Evolutionary conservation across 1,140 invertebrate species (phyloP).

Genomic region (Eciton burchellii): DNA sequence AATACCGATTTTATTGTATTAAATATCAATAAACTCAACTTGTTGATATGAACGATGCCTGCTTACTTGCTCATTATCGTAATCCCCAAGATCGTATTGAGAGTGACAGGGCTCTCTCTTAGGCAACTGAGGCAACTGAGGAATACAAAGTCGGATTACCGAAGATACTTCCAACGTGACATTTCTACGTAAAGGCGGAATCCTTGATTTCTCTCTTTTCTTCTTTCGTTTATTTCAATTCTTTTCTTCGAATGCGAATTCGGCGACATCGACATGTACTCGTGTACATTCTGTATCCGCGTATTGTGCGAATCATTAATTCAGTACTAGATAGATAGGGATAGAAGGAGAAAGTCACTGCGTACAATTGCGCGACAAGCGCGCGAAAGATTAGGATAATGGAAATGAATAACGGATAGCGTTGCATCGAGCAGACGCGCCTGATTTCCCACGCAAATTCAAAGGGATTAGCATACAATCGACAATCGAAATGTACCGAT

Average conservation of each 20-base stretch:
- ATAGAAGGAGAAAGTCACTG: neutral
- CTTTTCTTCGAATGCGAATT: conserved; percentile 5
- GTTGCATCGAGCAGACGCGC: neutral
- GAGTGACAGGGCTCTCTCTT: no score
- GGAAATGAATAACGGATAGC: neutral
- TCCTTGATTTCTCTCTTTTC: no score
- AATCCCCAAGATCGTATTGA: no score
- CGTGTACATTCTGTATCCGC: neutral
- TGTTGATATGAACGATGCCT: conserved; percentile 1
- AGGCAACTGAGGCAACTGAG: no score
- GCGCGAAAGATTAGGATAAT: conserved; percentile 31
- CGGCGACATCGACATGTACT: neutral
- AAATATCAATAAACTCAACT: conserved; percentile 14
- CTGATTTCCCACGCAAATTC: conserved; percentile 3
- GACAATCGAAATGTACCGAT: conserved; percentile 41
- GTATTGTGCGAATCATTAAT: conserved; percentile 8
- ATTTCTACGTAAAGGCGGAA: no score
- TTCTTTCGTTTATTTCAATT: no score
- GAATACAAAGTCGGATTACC: no score
- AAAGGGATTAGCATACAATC: conserved; percentile 48
- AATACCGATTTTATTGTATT: conserved; percentile 15
- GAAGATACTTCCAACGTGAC: no score
- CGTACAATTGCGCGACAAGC: neutral
- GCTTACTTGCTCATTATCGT: neutral
- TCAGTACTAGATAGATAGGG: no score